phyloP scores from a whole-genome alignment of 2,888 invertebrate species.

The Caenorhabditis sp. region DNA sequence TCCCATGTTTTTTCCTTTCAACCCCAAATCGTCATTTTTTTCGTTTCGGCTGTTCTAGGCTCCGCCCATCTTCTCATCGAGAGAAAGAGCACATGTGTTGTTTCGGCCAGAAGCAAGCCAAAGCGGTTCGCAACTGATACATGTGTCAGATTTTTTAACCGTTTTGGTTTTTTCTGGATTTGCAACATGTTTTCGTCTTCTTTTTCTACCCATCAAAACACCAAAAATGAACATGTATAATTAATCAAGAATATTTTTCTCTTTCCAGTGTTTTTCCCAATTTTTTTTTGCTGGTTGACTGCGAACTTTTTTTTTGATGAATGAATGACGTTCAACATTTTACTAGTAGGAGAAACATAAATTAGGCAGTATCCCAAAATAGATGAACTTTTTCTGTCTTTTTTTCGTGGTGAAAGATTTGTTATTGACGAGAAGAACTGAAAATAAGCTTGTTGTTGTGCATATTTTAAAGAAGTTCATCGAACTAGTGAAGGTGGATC shows the following conservation, averaged over 20 bases:
- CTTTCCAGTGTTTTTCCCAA: background rate
- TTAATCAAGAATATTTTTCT: background rate
- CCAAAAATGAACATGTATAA: slow-evolving; percentile 1
- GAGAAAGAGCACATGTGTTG: background rate
- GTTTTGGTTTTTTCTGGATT: background rate
- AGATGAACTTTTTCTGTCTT: no score
- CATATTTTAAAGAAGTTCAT: no score
- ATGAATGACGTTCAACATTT: no score
- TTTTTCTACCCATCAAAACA: background rate
- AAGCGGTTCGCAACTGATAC: no score
- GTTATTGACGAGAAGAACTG: no score
- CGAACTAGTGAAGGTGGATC: no score
- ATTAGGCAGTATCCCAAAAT: no score
- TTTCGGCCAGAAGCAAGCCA: background rate
- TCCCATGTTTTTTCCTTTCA: background rate
- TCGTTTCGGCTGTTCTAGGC: background rate
- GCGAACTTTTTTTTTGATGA: no score
- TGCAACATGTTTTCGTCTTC: background rate
- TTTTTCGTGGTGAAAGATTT: no score
- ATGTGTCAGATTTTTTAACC: no score
- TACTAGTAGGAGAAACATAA: no score
- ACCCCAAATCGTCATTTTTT: background rate
- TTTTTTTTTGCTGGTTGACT: background rate
- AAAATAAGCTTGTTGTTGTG: no score
- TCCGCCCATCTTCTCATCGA: background rate